Evolutionary conservation across 2,113 vertebrate genomes (phyloP), one percentile per base, ranked within the genome.

Genomic region (Cromileptes altivelis): DNA sequence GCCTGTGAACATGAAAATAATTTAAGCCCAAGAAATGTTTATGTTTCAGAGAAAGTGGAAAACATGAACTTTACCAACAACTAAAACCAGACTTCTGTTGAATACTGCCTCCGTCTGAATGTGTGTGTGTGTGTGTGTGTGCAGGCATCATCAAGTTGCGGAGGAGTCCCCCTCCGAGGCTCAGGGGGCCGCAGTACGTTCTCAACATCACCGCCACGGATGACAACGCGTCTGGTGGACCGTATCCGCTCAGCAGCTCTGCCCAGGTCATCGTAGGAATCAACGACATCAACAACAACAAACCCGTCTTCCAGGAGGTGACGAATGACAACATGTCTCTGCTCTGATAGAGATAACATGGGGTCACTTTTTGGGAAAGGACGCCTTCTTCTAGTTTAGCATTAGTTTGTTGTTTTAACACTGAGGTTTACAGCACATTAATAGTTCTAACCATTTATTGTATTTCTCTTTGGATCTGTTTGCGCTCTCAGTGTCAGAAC

Each of bases 211-310:
- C 97, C 1, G 97, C 96, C 0, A 95, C 96, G 0, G 97, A 98
- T 70, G 97, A 98, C 91, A 98, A 98, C 2, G 88, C 94, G 4
- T 96, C 97, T 0, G 96, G 96, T 0, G 97, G 97, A 0, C 94
- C 96, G 14, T 94, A 89, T 60, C 93, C 95, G 27, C 96, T 98
- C 85, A 96, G 96, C 85, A 96, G 96, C 85, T 96, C 95, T 23
- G 95, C 96, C 13, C 96, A 96, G 86, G 97, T 98, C 70, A 94
- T 97, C 50, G 96, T 98, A 27, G 96, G 95, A 33, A 96, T 98
- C 93, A 97, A 97, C 0, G 97, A 98, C 80, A 70, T 97, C 81
- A 98, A 98, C 93, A 97, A 97, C 92, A 97, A 98, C 94, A 97
- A 97, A 30, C 97, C 97, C 2, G 76, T 97, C 62, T 98, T 98